A percentile compares a stretch with the other conserved stretches of the same genome.
phyloP scores from a whole-genome alignment of 1,140 invertebrate species.

The Cydia splendana region DNA sequence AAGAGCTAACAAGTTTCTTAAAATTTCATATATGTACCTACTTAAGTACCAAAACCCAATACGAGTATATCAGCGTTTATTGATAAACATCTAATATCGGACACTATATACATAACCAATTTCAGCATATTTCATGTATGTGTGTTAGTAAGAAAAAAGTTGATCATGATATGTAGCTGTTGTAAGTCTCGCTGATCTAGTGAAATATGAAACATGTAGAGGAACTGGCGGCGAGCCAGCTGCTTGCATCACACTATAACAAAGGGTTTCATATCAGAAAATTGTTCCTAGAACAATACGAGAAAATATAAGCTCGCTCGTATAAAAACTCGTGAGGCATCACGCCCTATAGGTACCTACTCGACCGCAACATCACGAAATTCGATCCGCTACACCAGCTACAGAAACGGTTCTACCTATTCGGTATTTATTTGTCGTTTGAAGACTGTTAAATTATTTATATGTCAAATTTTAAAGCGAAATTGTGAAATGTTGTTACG shows the following conservation, averaged over 20 bases:
- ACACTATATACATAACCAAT: neutral
- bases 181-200: constrained; percentile 62
- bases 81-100: neutral
- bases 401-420: too few species aligned
- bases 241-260: constrained; percentile 64
- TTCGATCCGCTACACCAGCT: constrained; percentile 12
- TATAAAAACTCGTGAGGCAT: constrained; percentile 41
- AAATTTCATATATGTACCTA: neutral
- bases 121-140: neutral
- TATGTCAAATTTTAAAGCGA: constrained; percentile 12
- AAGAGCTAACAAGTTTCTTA: too few species aligned
- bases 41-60: too few species aligned
- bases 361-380: constrained; percentile 12
- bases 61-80: too few species aligned
- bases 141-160: constrained; percentile 3
- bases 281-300: constrained; percentile 68
- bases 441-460: neutral
- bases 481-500: neutral
- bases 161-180: constrained; percentile 37
- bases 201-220: constrained; percentile 70
- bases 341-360: neutral
- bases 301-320: constrained; percentile 58
- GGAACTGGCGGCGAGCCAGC: constrained; percentile 61
- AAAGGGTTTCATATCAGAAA: constrained; percentile 71
- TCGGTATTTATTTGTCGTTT: neutral